Percentiles rank a stretch among this genome's conserved stretches.
phyloP scores from a whole-genome alignment of 2,797 vertebrate species.

The Helostoma temminkii region DNA sequence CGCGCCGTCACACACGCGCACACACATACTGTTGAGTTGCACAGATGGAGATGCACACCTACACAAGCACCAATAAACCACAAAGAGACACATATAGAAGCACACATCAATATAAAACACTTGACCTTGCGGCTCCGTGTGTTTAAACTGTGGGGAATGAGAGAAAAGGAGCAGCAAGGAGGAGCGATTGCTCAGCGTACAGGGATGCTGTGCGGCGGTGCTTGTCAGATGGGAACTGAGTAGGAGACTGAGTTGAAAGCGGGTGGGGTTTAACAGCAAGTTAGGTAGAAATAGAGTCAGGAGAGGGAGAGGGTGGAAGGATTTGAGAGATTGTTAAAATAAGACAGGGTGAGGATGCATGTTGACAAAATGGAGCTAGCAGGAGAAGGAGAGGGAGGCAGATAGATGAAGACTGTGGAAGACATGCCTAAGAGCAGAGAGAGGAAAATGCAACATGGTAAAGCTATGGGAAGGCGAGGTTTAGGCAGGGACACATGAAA shows the following conservation, averaged over 20 bases:
- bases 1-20: constrained; percentile 15
- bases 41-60: constrained; percentile 27
- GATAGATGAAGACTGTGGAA: constrained; percentile 9
- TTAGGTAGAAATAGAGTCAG: constrained; percentile 55
- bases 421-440: constrained; percentile 6
- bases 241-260: not conserved
- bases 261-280: constrained; percentile 40
- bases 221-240: constrained; percentile 45
- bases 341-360: constrained; percentile 25
- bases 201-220: constrained; percentile 8
- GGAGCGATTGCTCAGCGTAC: constrained; percentile 18
- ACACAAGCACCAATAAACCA: constrained; percentile 53
- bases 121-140: constrained; percentile 72
- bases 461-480: constrained; percentile 26
- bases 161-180: constrained; percentile 39
- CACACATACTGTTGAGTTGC: constrained; percentile 8
- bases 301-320: constrained; percentile 40
- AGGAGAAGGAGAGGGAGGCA: constrained; percentile 13
- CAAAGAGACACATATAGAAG: constrained; percentile 42
- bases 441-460: not conserved
- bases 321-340: constrained; percentile 37
- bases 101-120: constrained; percentile 60
- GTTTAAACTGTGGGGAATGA: constrained; percentile 57
- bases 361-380: constrained; percentile 41
- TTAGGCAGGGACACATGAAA: constrained; percentile 50